These are phyloP conservation scores for Balanococcus diminutus DNA, from an alignment of 2,888 invertebrate genomes.

Conservation along the genomic window DNA sequence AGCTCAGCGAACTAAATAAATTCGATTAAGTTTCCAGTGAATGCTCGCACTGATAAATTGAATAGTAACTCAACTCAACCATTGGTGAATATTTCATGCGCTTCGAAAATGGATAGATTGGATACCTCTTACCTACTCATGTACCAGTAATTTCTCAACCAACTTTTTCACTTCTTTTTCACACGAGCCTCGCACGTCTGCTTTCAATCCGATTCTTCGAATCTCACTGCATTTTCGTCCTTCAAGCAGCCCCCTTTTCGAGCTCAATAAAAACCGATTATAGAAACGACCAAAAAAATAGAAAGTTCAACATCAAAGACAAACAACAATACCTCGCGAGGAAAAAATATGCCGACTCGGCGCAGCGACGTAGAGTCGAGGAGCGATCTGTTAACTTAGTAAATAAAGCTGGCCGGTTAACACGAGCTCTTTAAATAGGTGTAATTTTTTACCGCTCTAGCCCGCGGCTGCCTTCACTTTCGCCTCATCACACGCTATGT, in stretches of 20 bases:
- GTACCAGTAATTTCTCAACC: too few relatives aligned
- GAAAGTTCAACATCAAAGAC: background rate
- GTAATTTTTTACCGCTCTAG: conserved; percentile 24
- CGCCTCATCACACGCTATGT: background rate
- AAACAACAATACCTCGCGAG: background rate
- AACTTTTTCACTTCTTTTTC: too few relatives aligned
- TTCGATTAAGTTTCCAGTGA: conserved; percentile 39
- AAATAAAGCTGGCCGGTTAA: conserved; percentile 35
- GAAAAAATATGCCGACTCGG: background rate
- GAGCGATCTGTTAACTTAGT: conserved; percentile 6
- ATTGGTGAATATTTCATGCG: too few relatives aligned
- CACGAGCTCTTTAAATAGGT: background rate
- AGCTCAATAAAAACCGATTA: background rate
- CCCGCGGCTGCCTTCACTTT: conserved; percentile 44
- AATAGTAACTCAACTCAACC: too few relatives aligned
- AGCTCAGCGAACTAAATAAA: conserved; percentile 42
- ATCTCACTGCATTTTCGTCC: too few relatives aligned
- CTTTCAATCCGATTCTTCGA: too few relatives aligned
- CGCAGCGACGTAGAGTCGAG: too few relatives aligned
- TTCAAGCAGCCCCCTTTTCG: too few relatives aligned
- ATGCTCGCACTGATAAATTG: too few relatives aligned
- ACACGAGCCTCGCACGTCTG: too few relatives aligned
- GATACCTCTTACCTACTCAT: too few relatives aligned
- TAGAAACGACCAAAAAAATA: background rate
- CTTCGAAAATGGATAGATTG: too few relatives aligned